Conservation (phyloP, 2,113 vertebrate species). For the Muntiacus muntjak region DNA sequence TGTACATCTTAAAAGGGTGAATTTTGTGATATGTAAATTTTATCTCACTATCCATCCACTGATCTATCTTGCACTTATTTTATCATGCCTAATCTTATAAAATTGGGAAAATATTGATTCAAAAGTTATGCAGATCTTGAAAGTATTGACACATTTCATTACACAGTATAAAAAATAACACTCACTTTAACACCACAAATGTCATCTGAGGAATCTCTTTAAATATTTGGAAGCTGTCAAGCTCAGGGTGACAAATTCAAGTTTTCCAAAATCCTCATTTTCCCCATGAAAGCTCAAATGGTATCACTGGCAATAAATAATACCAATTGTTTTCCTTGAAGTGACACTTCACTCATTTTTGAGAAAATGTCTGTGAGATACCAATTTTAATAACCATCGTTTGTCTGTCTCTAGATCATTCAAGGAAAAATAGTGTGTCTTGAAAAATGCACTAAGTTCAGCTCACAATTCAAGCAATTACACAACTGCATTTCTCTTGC, state of each 20-base stretch:
- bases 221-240: constrained; percentile 29
- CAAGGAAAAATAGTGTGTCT: constrained; percentile 40
- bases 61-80: not conserved
- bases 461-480: not conserved
- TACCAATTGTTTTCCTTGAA: constrained; percentile 51
- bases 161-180: constrained; percentile 9
- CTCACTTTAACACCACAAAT: not conserved
- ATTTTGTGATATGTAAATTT: not conserved
- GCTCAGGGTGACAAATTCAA: constrained; percentile 6
- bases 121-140: not conserved
- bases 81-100: not conserved
- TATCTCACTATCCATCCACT: not conserved
- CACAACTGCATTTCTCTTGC: constrained; percentile 1
- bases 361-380: constrained; percentile 37
- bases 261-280: constrained; percentile 50
- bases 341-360: constrained; percentile 44
- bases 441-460: constrained; percentile 20
- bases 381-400: not conserved
- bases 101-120: constrained; percentile 6
- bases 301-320: constrained; percentile 46
- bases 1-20: not conserved
- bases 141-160: constrained; percentile 11
- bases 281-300: constrained; percentile 19
- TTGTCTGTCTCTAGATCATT: not conserved
- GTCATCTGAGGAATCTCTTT: constrained; percentile 25